These are phyloP conservation scores for Chloroceryle amazona DNA, from an alignment of 2,797 vertebrate species.

Conservation along the genomic window DNA sequence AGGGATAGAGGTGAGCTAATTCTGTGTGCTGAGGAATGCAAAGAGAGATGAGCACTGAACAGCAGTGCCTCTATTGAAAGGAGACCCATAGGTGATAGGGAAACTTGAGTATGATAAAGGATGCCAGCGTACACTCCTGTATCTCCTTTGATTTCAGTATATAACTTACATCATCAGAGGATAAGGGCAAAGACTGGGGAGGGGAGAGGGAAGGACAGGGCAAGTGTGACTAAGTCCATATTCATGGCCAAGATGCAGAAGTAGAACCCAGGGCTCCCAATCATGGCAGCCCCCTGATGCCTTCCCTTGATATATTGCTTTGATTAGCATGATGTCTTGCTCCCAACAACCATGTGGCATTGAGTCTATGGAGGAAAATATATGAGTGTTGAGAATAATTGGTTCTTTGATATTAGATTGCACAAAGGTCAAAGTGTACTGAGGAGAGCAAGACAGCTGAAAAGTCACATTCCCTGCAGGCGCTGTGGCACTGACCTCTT, in stretches of 20 bases:
- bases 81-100: neutral
- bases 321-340: conserved; percentile 51
- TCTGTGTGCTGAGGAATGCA: neutral
- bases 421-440: conserved; percentile 42
- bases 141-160: neutral
- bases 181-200: neutral
- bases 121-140: neutral
- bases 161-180: neutral
- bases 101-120: neutral
- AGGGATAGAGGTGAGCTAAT: neutral
- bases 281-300: neutral
- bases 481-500: conserved; percentile 41
- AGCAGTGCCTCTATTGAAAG: neutral
- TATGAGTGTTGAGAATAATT: conserved; percentile 53
- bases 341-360: conserved; percentile 11
- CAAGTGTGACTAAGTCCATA: neutral
- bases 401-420: conserved; percentile 64
- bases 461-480: conserved; percentile 67
- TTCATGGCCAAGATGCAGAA: conserved; percentile 1
- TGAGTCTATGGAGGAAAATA: conserved; percentile 35
- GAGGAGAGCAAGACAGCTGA: conserved; percentile 36
- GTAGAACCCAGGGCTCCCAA: neutral
- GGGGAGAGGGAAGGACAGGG: neutral
- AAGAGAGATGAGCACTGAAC: neutral
- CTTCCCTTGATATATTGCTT: conserved; percentile 45